A percentile compares a stretch with the other conserved stretches of the same genome.
These are phyloP conservation scores for Papilio machaon DNA, from an alignment of 1,140 invertebrate genomes.

Conservation along the genomic window DNA sequence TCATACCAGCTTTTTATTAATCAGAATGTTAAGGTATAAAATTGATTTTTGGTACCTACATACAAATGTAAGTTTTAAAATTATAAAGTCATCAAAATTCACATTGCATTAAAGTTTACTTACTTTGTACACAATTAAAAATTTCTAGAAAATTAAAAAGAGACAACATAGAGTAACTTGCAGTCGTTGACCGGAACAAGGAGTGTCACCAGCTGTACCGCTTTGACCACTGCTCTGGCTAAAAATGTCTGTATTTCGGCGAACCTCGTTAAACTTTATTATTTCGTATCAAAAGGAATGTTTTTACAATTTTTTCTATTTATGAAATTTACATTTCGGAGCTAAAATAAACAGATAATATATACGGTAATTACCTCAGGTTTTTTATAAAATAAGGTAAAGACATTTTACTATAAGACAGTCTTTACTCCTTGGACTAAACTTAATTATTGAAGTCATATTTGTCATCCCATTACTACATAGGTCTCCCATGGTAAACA, in stretches of 20 bases:
- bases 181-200: conserved; percentile 18
- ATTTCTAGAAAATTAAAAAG: conserved; percentile 12
- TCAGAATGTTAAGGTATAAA: too few relatives aligned
- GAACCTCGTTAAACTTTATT: conserved; percentile 22
- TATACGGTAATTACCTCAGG: background rate
- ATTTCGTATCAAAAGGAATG: conserved; percentile 2
- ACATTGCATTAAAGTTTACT: background rate
- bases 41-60: background rate
- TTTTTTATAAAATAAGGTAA: background rate
- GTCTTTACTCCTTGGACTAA: too few relatives aligned
- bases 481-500: too few relatives aligned
- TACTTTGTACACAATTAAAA: conserved; percentile 10
- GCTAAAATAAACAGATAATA: too few relatives aligned
- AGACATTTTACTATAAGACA: too few relatives aligned
- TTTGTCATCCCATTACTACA: too few relatives aligned
- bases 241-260: conserved; percentile 18
- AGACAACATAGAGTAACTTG: conserved; percentile 11
- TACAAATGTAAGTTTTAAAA: background rate
- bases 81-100: background rate
- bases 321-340: too few relatives aligned
- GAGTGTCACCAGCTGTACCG: conserved; percentile 7
- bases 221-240: conserved; percentile 16
- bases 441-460: too few relatives aligned
- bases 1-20: background rate
- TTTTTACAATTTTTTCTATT: background rate